Percentiles rank a stretch among this genome's conserved stretches.
These are phyloP conservation scores for Sinodicranocentrus sp. DNA, from an alignment of 2,888 invertebrate genomes.

Conservation along the genomic window DNA sequence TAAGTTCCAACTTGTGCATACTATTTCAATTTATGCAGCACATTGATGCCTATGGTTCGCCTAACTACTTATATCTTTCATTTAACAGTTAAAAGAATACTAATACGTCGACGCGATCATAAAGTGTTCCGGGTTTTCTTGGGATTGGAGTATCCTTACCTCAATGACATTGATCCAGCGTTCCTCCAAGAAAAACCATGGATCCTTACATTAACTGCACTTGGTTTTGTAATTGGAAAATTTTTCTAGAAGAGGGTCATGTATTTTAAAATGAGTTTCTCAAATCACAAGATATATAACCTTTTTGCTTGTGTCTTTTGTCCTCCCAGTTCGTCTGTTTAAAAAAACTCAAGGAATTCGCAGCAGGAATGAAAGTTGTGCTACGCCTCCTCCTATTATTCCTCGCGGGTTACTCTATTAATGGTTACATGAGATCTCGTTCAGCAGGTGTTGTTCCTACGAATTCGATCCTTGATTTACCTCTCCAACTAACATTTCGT, in stretches of 20 bases:
- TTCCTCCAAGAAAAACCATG: background rate
- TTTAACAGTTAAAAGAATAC: conserved; percentile 53
- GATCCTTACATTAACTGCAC: background rate
- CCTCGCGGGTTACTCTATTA: conserved; percentile 39
- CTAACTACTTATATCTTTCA: too few relatives aligned
- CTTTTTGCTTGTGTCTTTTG: too few relatives aligned
- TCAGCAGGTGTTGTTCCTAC: background rate
- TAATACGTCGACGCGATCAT: conserved; percentile 31
- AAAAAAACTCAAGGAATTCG: conserved; percentile 34
- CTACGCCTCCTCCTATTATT: conserved; percentile 43
- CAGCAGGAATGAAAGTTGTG: conserved; percentile 34
- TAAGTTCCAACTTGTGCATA: too few relatives aligned
- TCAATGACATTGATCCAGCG: background rate
- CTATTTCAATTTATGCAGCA: background rate
- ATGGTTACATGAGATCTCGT: conserved; percentile 20
- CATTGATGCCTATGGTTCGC: background rate
- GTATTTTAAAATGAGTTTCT: background rate
- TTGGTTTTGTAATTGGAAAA: background rate
- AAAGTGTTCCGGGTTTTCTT: conserved; percentile 31
- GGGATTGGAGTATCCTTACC: conserved; percentile 17
- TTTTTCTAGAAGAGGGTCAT: background rate
- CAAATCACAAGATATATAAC: too few relatives aligned
- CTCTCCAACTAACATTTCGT: conserved; percentile 28
- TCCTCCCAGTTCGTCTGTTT: conserved; percentile 34
- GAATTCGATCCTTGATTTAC: conserved; percentile 49